Evolutionary conservation across 2,797 vertebrate genomes (phyloP), one percentile per base, ranked within the genome.

Genomic region (Trachurus trachurus): DNA sequence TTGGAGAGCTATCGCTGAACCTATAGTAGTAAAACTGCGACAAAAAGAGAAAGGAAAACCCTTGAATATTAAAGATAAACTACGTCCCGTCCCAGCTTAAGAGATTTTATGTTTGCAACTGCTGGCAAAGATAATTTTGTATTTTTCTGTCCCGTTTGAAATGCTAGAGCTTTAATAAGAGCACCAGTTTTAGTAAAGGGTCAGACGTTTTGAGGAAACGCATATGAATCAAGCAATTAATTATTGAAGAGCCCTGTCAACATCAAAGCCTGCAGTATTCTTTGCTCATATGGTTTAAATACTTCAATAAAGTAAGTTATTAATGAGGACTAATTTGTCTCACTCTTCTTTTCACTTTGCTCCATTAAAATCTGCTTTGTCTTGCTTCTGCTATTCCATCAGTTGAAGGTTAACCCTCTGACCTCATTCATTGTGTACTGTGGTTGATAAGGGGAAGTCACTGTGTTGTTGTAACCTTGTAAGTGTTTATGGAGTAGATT

Each of bases 291-390:
- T 85, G 89, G 86, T 90, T 94, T 93, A 90, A 94, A 91, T 86
- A 91, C 85, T 91, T 94, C 90, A 92, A 93, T 93, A 93, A 93
- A 90, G 87, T 93, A 44, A 93, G 61, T 94, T 94, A 93, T 94
- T 94, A 93, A 95, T 94, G 88, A 90, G 81, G 78, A 80, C 83
- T 94, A 93, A 95, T 94, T 90, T 89, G 87, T 92, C 84, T 84
- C 45, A 71, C 75, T 87, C 85, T 78, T 69, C 76, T 81, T 81
- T 76, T 71, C 71, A 59, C 75, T 86, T 77, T 78, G 66, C 82
- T 74, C 65, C 57, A 79, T 75, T 70, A 80, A 88, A 88, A 45
- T 45, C 52, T 73, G 71, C 71, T 89, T 91, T 89, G 82, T 87
- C 81, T 88, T 53, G 44, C 34, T 68, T 58, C 74, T 16, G 60